Evolutionary conservation across 2,888 invertebrate species (phyloP).

Genomic region (Dasypolia templi): DNA sequence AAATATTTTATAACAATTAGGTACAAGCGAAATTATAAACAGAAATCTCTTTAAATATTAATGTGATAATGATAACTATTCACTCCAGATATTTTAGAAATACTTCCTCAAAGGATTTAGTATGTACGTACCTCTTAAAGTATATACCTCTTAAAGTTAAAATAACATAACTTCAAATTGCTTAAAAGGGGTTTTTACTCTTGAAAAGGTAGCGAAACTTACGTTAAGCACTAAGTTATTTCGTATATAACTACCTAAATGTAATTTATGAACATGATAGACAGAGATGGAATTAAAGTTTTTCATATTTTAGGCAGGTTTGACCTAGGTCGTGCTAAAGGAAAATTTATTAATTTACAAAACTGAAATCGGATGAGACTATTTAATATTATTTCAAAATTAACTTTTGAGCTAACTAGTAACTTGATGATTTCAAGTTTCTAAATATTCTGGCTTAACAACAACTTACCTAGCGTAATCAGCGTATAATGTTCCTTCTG

Average conservation of each 20-base stretch:
- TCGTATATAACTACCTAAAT: not conserved
- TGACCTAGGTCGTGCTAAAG: not conserved
- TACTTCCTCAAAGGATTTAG: slow-evolving; percentile 1
- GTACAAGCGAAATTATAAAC: not conserved
- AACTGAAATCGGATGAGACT: not conserved
- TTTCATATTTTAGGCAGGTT: slow-evolving; percentile 8
- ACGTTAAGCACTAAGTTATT: not conserved
- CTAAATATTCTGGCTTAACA: not conserved
- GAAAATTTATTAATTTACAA: slow-evolving; percentile 34
- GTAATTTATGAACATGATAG: not conserved
- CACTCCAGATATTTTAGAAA: not conserved
- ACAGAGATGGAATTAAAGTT: slow-evolving; percentile 12
- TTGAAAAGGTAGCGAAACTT: not conserved
- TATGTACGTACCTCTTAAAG: too few species aligned
- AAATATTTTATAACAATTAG: not conserved
- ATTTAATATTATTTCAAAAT: not conserved
- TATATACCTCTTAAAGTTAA: not conserved
- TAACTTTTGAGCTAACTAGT: slow-evolving; percentile 2
- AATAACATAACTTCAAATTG: not conserved
- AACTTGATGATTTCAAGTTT: slow-evolving; percentile 7
- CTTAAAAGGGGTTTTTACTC: not conserved
- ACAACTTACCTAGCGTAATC: too few species aligned
- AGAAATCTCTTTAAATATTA: not conserved
- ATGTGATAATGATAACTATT: slow-evolving; percentile 3
- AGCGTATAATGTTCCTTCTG: too few species aligned